Conservation (phyloP, 2,797 vertebrate genomes). For the Galagoides demidoff region DNA sequence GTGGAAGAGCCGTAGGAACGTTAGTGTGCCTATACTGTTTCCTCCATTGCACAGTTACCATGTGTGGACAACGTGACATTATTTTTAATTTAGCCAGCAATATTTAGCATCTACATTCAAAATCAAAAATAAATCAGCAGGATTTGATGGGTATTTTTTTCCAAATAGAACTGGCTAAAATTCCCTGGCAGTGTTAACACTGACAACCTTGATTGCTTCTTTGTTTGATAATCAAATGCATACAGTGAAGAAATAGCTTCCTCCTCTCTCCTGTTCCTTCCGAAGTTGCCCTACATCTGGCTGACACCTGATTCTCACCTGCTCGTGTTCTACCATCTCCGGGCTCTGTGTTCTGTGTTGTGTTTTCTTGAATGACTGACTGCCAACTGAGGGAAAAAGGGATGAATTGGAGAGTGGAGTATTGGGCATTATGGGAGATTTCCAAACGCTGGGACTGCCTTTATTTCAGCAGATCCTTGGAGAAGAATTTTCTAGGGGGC, state of each 20-base stretch:
- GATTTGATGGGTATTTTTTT: background rate
- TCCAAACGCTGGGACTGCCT: background rate
- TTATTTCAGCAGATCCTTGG: background rate
- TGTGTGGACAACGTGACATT: background rate
- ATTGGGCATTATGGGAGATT: background rate
- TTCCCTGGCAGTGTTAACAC: background rate
- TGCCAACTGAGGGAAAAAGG: background rate
- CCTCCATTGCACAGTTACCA: background rate
- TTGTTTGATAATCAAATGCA: background rate
- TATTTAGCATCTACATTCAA: background rate
- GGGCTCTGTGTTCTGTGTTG: background rate
- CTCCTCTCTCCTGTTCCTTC: background rate
- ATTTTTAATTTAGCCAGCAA: background rate
- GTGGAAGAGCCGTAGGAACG: background rate
- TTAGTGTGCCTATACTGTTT: background rate
- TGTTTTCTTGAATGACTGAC: slow-evolving; percentile 5
- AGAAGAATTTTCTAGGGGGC: background rate
- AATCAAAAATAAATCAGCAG: background rate
- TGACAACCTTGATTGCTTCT: background rate
- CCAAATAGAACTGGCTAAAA: background rate
- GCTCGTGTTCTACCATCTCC: background rate
- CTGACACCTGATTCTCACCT: background rate
- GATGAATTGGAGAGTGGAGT: background rate
- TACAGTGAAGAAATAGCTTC: background rate
- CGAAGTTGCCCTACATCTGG: background rate